Conservation (phyloP, 2,888 invertebrate genomes). For the Nymphalis c-album region DNA sequence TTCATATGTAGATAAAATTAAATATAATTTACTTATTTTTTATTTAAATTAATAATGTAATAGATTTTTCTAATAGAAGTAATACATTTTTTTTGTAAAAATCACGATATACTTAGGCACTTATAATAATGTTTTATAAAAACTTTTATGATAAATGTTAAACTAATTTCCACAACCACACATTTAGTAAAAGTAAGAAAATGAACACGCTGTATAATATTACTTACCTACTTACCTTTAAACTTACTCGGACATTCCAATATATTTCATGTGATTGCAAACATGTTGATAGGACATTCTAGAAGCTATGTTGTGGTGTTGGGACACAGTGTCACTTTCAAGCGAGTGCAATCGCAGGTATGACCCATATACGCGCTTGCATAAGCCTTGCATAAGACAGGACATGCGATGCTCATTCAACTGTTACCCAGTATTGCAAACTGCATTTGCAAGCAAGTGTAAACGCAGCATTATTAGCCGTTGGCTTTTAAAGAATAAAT, state of each 20-base stretch:
- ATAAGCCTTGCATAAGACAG: conserved; percentile 41
- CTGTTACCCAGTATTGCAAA: conserved; percentile 55
- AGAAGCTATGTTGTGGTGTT: conserved; percentile 25
- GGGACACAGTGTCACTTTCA: conserved; percentile 16
- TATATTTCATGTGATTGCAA: conserved; percentile 7
- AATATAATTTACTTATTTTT: too few relatives aligned
- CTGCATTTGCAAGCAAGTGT: conserved; percentile 7
- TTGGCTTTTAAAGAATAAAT: neutral
- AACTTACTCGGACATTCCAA: neutral
- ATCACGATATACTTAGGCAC: too few relatives aligned
- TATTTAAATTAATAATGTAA: too few relatives aligned
- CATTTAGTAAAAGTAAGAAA: too few relatives aligned
- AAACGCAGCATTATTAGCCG: neutral
- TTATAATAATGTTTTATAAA: too few relatives aligned
- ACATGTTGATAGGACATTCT: neutral
- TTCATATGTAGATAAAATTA: too few relatives aligned
- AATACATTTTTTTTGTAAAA: too few relatives aligned
- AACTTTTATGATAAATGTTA: too few relatives aligned
- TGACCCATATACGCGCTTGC: conserved; percentile 60
- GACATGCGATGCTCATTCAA: conserved; percentile 52
- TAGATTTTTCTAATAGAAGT: too few relatives aligned
- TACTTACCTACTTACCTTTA: too few relatives aligned
- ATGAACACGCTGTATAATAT: too few relatives aligned
- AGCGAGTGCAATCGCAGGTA: conserved; percentile 36
- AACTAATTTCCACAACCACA: too few relatives aligned